Evolutionary conservation across 2,797 vertebrate genomes (phyloP), one percentile per base, ranked within the genome.

Genomic region (Lophius americanus): DNA sequence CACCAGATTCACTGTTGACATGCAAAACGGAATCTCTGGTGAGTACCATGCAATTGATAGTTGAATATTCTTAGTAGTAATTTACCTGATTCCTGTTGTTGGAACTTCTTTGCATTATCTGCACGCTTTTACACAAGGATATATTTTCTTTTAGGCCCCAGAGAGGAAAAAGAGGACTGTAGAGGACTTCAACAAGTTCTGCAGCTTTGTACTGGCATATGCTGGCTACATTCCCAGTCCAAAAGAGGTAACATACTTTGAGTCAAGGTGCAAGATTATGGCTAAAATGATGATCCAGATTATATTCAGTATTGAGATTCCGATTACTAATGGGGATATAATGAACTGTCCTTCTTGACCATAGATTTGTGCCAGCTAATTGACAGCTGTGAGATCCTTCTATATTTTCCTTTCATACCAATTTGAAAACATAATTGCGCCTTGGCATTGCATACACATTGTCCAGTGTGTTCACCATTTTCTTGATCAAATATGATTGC

Each of bases 171-270:
- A 95, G 81, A 94, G 96, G 83, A 97, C 96, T 0, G 96, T 97
- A 44, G 96, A 97, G 64, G 96, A 97, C 88, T 97, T 97, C 90
- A 97, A 97, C 88, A 96, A 97, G 89, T 97, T 97, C 87, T 97
- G 96, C 91, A 97, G 95, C 84, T 96, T 97, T 73, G 96, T 97
- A 49, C 87, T 97, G 78, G 95, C 96, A 0, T 97, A 97, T 63
- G 96, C 96, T 0, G 96, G 96, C 37, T 97, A 98, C 82, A 98
- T 97, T 79, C 96, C 96, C 1, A 92, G 92, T 67, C 91, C 94
- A 37, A 96, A 96, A 85, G 96, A 97, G 95, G 96, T 96, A 73
- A 85, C 23, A 23, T 23, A 23, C 23, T 23, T 23, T 23, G 23
- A 23, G 23, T 23, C 23, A 23, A 23, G 23, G 23, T 23, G 23